These are phyloP conservation scores for Philopedon plagiatum DNA, from an alignment of 2,888 invertebrate species.

Conservation along the genomic window DNA sequence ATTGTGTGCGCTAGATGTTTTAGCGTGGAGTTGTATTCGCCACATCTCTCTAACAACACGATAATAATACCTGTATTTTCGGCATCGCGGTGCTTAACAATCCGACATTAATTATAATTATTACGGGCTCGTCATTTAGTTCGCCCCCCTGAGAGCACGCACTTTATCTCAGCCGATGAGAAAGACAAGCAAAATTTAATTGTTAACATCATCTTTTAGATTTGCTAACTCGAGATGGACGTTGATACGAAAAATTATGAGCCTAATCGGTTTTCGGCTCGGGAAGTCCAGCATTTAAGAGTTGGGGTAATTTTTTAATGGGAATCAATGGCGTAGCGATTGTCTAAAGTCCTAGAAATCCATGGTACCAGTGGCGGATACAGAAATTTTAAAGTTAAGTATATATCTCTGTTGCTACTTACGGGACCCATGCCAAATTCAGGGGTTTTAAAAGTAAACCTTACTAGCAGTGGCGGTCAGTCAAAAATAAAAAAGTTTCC, in stretches of 20 bases:
- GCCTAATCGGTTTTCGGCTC: conserved; percentile 49
- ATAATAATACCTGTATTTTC: conserved; percentile 37
- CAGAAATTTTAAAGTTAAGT: too few species aligned
- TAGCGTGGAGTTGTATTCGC: background rate
- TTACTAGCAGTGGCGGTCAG: too few species aligned
- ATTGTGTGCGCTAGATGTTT: too few species aligned
- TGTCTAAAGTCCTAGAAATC: too few species aligned
- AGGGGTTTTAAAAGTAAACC: too few species aligned
- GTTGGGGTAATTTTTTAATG: background rate
- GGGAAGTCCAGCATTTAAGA: conserved; percentile 35
- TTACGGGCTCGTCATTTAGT: conserved; percentile 35
- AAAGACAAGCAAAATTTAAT: conserved; percentile 46
- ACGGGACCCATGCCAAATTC: too few species aligned
- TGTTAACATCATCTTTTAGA: conserved; percentile 42
- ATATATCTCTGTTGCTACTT: too few species aligned
- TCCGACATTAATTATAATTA: conserved; percentile 42
- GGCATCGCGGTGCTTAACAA: conserved; percentile 38
- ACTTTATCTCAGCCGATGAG: conserved; percentile 21
- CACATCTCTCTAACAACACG: conserved; percentile 23
- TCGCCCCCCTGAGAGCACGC: conserved; percentile 33
- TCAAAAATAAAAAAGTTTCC: too few species aligned
- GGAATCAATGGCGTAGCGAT: too few species aligned
- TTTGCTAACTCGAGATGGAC: conserved; percentile 43
- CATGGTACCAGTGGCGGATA: too few species aligned
- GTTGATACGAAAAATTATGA: conserved; percentile 51